Percentiles rank a stretch among this genome's conserved stretches.
Conservation (phyloP, 2,888 invertebrate genomes). For the Agonopterix heracliana region DNA sequence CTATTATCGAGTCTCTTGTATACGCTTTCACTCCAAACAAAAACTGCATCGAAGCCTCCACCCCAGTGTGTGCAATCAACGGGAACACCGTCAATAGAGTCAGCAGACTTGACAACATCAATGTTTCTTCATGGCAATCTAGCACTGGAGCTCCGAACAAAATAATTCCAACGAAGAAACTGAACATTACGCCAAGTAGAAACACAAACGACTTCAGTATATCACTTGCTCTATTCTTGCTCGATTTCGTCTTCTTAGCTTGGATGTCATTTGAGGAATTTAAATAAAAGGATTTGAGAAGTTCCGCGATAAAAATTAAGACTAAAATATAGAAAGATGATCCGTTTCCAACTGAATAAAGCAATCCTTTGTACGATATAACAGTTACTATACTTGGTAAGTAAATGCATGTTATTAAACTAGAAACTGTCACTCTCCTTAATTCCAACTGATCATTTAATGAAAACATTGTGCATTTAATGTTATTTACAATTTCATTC, state of each 20-base stretch:
- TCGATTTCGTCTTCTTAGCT: conserved; percentile 51
- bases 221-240: conserved; percentile 61
- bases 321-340: conserved; percentile 61
- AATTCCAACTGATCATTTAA: conserved; percentile 56
- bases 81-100: conserved; percentile 79
- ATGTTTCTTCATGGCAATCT: conserved; percentile 79
- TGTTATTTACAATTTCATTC: no score
- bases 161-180: conserved; percentile 78
- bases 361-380: conserved; percentile 72
- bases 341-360: conserved; percentile 78
- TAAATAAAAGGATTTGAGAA: conserved; percentile 71
- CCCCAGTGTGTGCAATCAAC: conserved; percentile 77
- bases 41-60: conserved; percentile 71
- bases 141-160: conserved; percentile 82
- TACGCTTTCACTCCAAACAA: conserved; percentile 69
- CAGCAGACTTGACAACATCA: conserved; percentile 79
- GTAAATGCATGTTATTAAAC: conserved; percentile 78
- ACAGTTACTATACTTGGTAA: conserved; percentile 75
- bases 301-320: conserved; percentile 68
- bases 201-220: conserved; percentile 66
- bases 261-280: conserved; percentile 45
- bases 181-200: conserved; percentile 56
- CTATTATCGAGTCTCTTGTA: conserved; percentile 67
- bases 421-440: conserved; percentile 63
- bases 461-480: conserved; percentile 44